Evolutionary conservation across 2,888 invertebrate species (phyloP).

Genomic region (Andrena camellia): DNA sequence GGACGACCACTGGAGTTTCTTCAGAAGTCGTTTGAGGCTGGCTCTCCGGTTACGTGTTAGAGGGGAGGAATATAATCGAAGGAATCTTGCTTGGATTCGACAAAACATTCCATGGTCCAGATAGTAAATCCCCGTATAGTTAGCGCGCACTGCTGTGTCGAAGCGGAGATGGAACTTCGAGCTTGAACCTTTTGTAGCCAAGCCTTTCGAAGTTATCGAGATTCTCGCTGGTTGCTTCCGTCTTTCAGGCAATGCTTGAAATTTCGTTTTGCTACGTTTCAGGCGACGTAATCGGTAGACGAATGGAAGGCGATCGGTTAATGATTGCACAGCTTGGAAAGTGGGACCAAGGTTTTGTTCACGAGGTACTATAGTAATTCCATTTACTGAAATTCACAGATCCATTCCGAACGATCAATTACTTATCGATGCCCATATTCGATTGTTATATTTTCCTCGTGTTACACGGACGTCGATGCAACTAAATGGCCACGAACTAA

Average conservation of each 20-base stretch:
- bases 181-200: neutral
- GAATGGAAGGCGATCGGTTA: neutral
- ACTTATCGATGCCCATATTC: neutral
- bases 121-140: neutral
- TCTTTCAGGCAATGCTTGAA: neutral
- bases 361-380: neutral
- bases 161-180: neutral
- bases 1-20: neutral
- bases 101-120: neutral
- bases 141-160: too few relatives aligned
- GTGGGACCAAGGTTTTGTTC: slow-evolving; percentile 48
- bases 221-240: neutral
- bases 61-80: neutral
- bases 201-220: slow-evolving; percentile 10
- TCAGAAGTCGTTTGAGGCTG: neutral
- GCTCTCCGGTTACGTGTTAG: neutral
- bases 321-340: slow-evolving; percentile 2
- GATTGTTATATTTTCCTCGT: neutral
- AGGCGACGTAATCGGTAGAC: neutral
- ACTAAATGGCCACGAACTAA: neutral
- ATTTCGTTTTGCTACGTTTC: neutral
- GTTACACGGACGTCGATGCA: neutral
- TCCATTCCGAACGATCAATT: neutral
- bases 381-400: neutral
- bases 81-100: neutral